These are phyloP conservation scores for Trichosurus vulpecula DNA, from an alignment of 2,797 vertebrate genomes.

Conservation along the genomic window DNA sequence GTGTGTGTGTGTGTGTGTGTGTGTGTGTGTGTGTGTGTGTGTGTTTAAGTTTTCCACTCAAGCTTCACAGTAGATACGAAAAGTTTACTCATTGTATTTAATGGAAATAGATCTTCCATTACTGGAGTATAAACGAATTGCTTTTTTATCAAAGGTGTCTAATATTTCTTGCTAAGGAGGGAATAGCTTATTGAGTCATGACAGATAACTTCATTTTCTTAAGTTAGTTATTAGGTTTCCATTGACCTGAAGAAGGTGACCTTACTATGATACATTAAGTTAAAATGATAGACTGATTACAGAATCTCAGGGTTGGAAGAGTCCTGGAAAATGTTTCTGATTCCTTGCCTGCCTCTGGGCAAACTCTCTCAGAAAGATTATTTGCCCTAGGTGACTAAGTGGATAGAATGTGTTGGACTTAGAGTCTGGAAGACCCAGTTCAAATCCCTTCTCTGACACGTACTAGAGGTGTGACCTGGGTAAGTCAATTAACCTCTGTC, in stretches of 20 bases:
- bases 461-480: background rate
- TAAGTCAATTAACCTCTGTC: background rate
- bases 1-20: no score
- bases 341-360: background rate
- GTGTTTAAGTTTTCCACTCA: background rate
- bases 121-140: conserved; percentile 23
- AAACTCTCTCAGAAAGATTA: background rate
- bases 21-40: background rate
- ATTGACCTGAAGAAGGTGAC: background rate
- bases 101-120: background rate
- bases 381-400: background rate
- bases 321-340: background rate
- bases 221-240: background rate
- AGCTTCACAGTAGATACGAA: background rate
- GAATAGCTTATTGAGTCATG: background rate
- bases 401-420: background rate
- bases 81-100: background rate
- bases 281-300: background rate
- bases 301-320: background rate
- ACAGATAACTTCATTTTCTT: background rate
- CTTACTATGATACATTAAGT: background rate
- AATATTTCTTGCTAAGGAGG: background rate
- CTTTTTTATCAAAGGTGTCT: background rate
- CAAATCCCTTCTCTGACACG: background rate
- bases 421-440: background rate